Evolutionary conservation across 2,888 invertebrate species (phyloP), one percentile per base, ranked within the genome.

Genomic region (Apantesis nais): DNA sequence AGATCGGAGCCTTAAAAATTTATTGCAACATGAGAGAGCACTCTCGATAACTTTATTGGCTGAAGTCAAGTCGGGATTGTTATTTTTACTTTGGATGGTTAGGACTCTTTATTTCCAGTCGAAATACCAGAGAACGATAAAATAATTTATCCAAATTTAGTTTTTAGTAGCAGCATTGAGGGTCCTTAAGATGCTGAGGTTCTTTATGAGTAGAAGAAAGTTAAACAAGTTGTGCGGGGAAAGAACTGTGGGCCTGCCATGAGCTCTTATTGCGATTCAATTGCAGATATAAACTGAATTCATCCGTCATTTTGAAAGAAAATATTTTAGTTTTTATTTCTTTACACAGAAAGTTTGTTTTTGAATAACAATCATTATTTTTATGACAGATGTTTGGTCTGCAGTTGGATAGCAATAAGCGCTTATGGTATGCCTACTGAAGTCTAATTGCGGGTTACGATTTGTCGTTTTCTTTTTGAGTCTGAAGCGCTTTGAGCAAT

Each of bases 401-500:
- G n/a, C n/a, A n/a, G n/a, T n/a, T n/a, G n/a, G n/a, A n/a, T n/a
- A n/a, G n/a, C n/a, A n/a, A n/a, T n/a, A n/a, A n/a, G n/a, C n/a
- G n/a, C n/a, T n/a, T n/a, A n/a, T n/a, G n/a, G n/a, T n/a, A n/a
- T n/a, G n/a, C n/a, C n/a, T n/a, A n/a, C n/a, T 29, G 16, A 41
- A 39, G 29, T 44, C 31, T 44, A 63, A 63, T 63, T 44, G 63
- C 63, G 29, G 31, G 63, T 44, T 44, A 63, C 31, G 31, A 11
- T 31, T 63, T 41, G 29, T 41, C 22, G 5, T 19, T 63, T 63
- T 44, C 44, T 31, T 63, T 31, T 31, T 63, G 31, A 31, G 44
- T 44, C 63, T 44, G 29, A 22, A 63, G 63, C 44, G 63, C 63
- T 63, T 63, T 63, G 63, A 63, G 63, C 63, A 63, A 63, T 63